These are phyloP conservation scores for Poeciliopsis prolifica DNA, from an alignment of 2,113 vertebrate species.

Conservation along the genomic window DNA sequence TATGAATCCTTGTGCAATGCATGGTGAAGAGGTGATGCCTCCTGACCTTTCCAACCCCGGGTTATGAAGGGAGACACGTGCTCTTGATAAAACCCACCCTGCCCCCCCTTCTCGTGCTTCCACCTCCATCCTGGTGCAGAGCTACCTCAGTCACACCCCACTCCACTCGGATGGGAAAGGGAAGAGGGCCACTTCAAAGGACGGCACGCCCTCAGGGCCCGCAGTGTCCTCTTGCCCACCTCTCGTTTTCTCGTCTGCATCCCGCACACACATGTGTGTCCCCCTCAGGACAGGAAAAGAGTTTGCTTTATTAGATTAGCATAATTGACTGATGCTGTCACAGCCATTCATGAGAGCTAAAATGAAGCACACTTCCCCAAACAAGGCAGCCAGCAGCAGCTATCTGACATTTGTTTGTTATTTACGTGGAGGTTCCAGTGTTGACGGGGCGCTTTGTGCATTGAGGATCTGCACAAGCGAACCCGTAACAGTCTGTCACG, in stretches of 20 bases:
- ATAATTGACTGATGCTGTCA: slow-evolving; percentile 83
- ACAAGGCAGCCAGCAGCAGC: slow-evolving; percentile 27
- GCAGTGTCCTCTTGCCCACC: slow-evolving; percentile 79
- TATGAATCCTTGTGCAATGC: slow-evolving; percentile 61
- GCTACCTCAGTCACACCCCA: slow-evolving; percentile 88
- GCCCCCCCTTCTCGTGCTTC: slow-evolving; percentile 13
- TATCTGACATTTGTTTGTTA: slow-evolving; percentile 61
- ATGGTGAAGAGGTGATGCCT: slow-evolving; percentile 56
- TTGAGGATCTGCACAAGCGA: neutral
- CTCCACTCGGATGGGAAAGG: slow-evolving; percentile 71
- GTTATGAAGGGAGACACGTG: slow-evolving; percentile 86
- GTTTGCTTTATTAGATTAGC: slow-evolving; percentile 81
- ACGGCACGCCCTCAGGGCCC: slow-evolving; percentile 73
- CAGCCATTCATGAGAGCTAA: slow-evolving; percentile 68
- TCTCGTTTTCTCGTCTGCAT: slow-evolving; percentile 59
- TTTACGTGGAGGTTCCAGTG: slow-evolving; percentile 40
- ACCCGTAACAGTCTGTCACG: slow-evolving; percentile 24
- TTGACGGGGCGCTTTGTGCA: slow-evolving; percentile 17
- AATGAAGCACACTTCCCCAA: slow-evolving; percentile 69
- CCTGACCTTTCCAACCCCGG: slow-evolving; percentile 80
- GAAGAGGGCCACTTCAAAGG: slow-evolving; percentile 81
- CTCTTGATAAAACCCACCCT: slow-evolving; percentile 91
- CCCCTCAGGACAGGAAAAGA: slow-evolving; percentile 74
- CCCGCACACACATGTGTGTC: slow-evolving; percentile 37
- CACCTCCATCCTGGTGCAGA: slow-evolving; percentile 58